A percentile compares a stretch with the other conserved stretches of the same genome.
phyloP scores from a whole-genome alignment of 2,113 vertebrate genomes.

The Narcine bancroftii region DNA sequence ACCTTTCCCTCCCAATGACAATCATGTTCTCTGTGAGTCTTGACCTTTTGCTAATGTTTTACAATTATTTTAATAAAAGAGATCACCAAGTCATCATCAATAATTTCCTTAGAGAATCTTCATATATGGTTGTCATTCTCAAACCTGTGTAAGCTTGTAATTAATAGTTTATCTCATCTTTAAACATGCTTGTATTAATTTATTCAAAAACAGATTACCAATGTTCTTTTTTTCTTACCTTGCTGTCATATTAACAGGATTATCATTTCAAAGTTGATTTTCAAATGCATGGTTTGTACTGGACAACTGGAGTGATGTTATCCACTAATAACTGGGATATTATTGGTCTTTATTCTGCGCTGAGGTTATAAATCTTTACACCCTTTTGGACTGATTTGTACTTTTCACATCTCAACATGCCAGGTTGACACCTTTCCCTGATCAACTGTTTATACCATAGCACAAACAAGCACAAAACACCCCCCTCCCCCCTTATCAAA shows the following conservation, averaged over 20 bases:
- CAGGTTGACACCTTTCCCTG: neutral
- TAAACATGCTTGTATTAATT: constrained; percentile 9
- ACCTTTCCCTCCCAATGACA: neutral
- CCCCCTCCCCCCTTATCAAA: too few relatives aligned
- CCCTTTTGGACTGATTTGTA: neutral
- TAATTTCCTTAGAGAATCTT: neutral
- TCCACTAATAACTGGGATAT: neutral
- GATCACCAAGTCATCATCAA: neutral
- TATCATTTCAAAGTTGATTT: neutral
- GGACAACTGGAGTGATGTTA: neutral
- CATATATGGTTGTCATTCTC: neutral
- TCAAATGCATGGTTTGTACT: neutral
- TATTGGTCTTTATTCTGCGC: neutral
- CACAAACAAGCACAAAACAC: too few relatives aligned
- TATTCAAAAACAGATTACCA: constrained; percentile 1
- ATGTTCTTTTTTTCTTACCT: neutral
- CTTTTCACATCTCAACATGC: neutral
- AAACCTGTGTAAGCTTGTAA: neutral
- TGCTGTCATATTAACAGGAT: neutral
- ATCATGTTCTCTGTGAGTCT: neutral
- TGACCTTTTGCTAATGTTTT: neutral
- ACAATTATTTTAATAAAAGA: neutral
- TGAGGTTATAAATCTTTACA: neutral
- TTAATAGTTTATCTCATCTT: neutral
- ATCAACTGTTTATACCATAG: neutral